Evolutionary conservation across 2,797 vertebrate genomes (phyloP).

Genomic region (Myotis pilosus): DNA sequence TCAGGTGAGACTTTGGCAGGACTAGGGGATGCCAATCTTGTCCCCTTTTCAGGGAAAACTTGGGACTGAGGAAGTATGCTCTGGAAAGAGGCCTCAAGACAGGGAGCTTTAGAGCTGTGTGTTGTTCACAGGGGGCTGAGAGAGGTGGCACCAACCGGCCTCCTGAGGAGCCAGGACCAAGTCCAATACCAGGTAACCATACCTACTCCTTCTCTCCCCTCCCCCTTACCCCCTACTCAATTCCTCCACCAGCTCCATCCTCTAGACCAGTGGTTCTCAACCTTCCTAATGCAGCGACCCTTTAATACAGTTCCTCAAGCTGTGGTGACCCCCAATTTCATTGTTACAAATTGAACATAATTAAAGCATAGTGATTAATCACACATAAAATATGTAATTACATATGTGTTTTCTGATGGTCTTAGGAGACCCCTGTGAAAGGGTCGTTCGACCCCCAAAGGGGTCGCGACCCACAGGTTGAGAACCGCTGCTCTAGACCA

Average conservation of each 20-base stretch:
- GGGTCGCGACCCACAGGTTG: too few relatives aligned
- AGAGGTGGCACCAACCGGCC: background rate
- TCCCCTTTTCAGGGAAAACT: background rate
- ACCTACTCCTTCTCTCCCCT: background rate
- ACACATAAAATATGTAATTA: too few relatives aligned
- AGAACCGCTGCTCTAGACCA: too few relatives aligned
- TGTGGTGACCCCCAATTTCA: too few relatives aligned
- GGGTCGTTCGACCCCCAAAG: too few relatives aligned
- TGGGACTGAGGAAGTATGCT: background rate
- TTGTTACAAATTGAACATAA: too few relatives aligned
- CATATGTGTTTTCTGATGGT: too few relatives aligned
- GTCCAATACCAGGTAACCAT: constrained; percentile 25
- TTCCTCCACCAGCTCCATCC: background rate
- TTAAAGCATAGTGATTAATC: too few relatives aligned
- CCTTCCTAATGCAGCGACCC: too few relatives aligned
- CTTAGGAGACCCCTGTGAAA: too few relatives aligned
- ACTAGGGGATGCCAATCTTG: background rate
- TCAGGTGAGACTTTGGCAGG: constrained; percentile 26
- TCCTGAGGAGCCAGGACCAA: background rate
- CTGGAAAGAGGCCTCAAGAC: background rate
- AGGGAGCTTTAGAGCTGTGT: background rate
- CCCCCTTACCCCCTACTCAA: background rate
- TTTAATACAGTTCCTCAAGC: background rate
- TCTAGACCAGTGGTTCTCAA: background rate
- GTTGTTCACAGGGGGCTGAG: constrained; percentile 32